Base-by-base conservation (phyloP, 2,888 invertebrate genomes). In the Caenorhabditis uteleia region DNA sequence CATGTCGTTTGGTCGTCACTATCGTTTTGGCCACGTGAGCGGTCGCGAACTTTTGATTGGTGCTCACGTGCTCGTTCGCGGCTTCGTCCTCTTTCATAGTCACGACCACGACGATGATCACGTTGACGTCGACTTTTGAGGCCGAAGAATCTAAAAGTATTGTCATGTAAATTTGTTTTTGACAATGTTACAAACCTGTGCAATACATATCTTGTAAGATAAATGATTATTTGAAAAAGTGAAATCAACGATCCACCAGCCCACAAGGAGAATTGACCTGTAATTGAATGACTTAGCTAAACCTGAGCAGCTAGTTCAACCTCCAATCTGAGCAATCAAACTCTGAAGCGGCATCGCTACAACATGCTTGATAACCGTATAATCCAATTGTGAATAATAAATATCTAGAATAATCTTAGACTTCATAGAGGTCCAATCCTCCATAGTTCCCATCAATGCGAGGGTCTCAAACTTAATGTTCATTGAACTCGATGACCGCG, bases 261-360 rank as follows among this genome's bases (percentile, higher is more conserved):
- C 74, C 74, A 80, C 20, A 80, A 64, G 6, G 80, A 80, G 31
- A 80, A 72, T 71, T 79, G 79, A 47, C 77, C 77, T 78, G 59
- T n/a, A 69, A 50, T 12, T 31, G 26, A 20, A 31, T 8, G 25
- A 23, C 2, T 25, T 23, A 23, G 4, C 1, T 23, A 16, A 20
- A 25, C 4, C 40, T 33, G n/a, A n/a, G n/a, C n/a, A n/a, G n/a
- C n/a, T n/a, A n/a, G n/a, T n/a, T n/a, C n/a, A 16, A 78, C 78
- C 79, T 69, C 79, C 80, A 26, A 80, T 66, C 55, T 80, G 79
- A 40, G 80, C 80, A 48, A 79, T 66, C 12, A 78, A 65, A 31
- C 76, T 74, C 16, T 68, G 65, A 1, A 73, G 61, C 7, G 79
- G 77, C 74, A 80, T 79, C 2, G 78, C 75, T 3, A 69, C 34